These are phyloP conservation scores for Mystacides longicornis DNA, from an alignment of 2,888 invertebrate genomes.

Conservation along the genomic window DNA sequence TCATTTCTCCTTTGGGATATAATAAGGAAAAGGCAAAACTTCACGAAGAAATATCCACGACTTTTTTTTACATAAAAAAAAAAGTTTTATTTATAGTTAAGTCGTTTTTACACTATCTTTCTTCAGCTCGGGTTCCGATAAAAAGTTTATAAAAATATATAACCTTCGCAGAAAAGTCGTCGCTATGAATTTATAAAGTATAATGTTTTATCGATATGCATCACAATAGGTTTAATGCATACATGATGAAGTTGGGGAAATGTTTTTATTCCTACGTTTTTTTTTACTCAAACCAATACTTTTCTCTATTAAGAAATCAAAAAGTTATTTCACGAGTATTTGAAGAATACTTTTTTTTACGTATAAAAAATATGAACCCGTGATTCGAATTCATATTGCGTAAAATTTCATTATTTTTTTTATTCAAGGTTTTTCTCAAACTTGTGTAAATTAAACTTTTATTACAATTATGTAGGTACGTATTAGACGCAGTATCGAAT, in stretches of 20 bases:
- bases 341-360: not conserved
- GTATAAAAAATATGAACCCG: not conserved
- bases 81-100: too few relatives aligned
- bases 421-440: too few relatives aligned
- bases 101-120: too few relatives aligned
- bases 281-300: not conserved
- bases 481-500: too few relatives aligned
- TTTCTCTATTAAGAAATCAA: not conserved
- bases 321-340: not conserved
- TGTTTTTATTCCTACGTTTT: not conserved
- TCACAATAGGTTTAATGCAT: conserved; percentile 1
- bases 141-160: not conserved
- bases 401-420: too few relatives aligned
- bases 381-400: not conserved
- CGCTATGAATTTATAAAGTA: not conserved
- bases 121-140: too few relatives aligned
- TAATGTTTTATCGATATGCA: not conserved
- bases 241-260: not conserved
- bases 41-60: too few relatives aligned
- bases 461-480: too few relatives aligned
- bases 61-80: too few relatives aligned
- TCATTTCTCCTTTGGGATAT: not conserved
- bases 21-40: not conserved
- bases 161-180: not conserved
- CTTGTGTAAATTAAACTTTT: too few relatives aligned